These are phyloP conservation scores for Cremastinae sp. DNA, from an alignment of 2,888 invertebrate genomes.

Conservation along the genomic window DNA sequence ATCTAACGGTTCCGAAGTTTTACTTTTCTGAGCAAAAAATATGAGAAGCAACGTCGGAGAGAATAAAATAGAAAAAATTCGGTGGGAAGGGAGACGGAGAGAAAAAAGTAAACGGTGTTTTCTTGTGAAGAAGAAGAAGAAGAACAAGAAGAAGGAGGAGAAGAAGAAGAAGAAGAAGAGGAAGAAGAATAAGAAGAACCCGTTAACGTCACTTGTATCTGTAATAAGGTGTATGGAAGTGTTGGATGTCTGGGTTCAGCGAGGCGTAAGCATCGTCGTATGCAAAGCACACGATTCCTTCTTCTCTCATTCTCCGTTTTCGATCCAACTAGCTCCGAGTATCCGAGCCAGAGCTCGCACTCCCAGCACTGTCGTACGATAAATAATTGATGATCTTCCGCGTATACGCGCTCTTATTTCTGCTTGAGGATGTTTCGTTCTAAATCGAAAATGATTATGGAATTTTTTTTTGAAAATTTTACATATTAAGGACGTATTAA, in stretches of 20 bases:
- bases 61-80: too few relatives aligned
- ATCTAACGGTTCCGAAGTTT: slow-evolving; percentile 76
- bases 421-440: too few relatives aligned
- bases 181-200: slow-evolving; percentile 64
- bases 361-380: slow-evolving; percentile 52
- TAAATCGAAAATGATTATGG: too few relatives aligned
- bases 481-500: too few relatives aligned
- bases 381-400: slow-evolving; percentile 63
- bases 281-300: slow-evolving; percentile 61
- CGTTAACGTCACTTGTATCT: slow-evolving; percentile 69
- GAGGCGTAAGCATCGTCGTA: slow-evolving; percentile 50
- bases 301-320: slow-evolving; percentile 9
- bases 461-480: too few relatives aligned
- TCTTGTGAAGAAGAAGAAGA: slow-evolving; percentile 5
- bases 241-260: slow-evolving; percentile 65
- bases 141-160: slow-evolving; percentile 16
- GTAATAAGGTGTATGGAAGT: slow-evolving; percentile 22
- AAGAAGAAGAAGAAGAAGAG: slow-evolving; percentile 36
- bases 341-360: slow-evolving; percentile 42
- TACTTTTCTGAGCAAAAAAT: slow-evolving; percentile 73
- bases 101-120: slow-evolving; percentile 1
- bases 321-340: slow-evolving; percentile 59
- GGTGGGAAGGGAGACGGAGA: too few relatives aligned
- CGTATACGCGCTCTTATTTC: slow-evolving; percentile 9
- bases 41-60: slow-evolving; percentile 24